phyloP scores from a whole-genome alignment of 2,888 invertebrate genomes.

The Pilophorus perplexus region DNA sequence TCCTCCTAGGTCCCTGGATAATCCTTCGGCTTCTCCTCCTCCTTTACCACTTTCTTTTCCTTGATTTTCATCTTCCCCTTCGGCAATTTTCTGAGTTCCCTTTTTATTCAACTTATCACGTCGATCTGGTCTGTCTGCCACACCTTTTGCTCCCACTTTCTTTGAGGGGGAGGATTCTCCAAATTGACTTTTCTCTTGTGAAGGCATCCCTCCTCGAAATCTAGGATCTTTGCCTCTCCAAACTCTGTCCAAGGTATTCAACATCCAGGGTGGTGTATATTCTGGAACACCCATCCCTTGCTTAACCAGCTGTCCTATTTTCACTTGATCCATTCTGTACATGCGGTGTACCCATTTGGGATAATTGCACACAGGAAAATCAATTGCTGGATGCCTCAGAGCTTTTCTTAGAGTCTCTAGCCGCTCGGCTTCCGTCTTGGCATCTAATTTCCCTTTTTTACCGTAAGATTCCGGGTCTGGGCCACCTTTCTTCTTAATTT shows the following conservation, averaged over 20 bases:
- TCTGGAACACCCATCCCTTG: conserved; percentile 7
- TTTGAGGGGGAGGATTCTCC: neutral
- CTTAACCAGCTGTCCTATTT: conserved; percentile 28
- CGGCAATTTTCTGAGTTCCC: neutral
- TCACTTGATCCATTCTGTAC: conserved; percentile 34
- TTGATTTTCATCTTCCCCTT: neutral
- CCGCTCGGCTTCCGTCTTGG: neutral
- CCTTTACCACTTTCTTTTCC: neutral
- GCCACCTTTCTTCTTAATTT: neutral
- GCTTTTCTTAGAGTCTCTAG: neutral
- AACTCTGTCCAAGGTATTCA: neutral
- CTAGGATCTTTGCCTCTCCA: neutral
- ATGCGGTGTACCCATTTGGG: conserved; percentile 30
- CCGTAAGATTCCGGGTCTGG: neutral
- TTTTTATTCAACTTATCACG: neutral
- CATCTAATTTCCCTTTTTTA: neutral
- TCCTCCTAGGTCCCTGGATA: neutral
- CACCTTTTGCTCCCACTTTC: neutral
- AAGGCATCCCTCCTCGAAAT: neutral
- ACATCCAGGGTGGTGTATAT: conserved; percentile 2
- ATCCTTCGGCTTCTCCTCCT: neutral
- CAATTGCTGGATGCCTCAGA: conserved; percentile 17
- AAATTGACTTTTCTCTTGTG: neutral
- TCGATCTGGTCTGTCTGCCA: neutral
- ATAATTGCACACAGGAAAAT: conserved; percentile 36